phyloP scores from a whole-genome alignment of 2,888 invertebrate genomes.

The Margaritifera margaritifera region DNA sequence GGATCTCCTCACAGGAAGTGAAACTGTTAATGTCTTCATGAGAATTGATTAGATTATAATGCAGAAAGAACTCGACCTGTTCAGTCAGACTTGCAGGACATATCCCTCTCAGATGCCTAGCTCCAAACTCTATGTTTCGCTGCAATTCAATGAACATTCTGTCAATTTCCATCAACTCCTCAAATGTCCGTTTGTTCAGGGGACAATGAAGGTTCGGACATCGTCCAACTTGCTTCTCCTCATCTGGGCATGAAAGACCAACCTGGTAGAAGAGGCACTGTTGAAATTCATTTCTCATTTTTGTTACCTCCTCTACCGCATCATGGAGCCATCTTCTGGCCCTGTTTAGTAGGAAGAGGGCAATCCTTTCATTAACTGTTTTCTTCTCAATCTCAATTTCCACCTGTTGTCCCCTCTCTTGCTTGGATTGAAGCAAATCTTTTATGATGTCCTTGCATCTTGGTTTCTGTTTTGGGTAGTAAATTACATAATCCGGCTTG shows the following conservation, averaged over 20 bases:
- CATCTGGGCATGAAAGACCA: conserved; percentile 12
- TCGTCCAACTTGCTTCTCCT: conserved; percentile 6
- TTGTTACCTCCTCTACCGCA: conserved; percentile 6
- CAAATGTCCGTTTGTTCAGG: conserved; percentile 8
- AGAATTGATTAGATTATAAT: background rate
- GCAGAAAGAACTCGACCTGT: conserved; percentile 4
- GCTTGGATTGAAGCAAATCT: conserved; percentile 5
- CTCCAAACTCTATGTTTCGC: conserved; percentile 24
- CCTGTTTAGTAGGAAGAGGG: conserved; percentile 21
- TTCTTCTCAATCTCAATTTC: conserved; percentile 9
- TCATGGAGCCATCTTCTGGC: conserved; percentile 4
- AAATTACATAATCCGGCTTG: conserved; percentile 19
- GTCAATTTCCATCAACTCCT: conserved; percentile 22
- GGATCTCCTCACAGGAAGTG: background rate
- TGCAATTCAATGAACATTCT: conserved; percentile 30
- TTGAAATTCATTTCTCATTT: conserved; percentile 6
- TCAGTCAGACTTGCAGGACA: conserved; percentile 7
- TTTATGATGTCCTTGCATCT: conserved; percentile 32
- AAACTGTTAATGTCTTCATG: background rate
- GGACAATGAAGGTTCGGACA: conserved; percentile 14
- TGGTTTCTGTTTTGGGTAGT: conserved; percentile 42
- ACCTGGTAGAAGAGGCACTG: conserved; percentile 11
- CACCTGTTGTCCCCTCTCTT: conserved; percentile 4
- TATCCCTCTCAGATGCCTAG: conserved; percentile 1
- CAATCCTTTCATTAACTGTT: conserved; percentile 19